Evolutionary conservation across 2,888 invertebrate genomes (phyloP).

Genomic region (Clepsis dumicolana): DNA sequence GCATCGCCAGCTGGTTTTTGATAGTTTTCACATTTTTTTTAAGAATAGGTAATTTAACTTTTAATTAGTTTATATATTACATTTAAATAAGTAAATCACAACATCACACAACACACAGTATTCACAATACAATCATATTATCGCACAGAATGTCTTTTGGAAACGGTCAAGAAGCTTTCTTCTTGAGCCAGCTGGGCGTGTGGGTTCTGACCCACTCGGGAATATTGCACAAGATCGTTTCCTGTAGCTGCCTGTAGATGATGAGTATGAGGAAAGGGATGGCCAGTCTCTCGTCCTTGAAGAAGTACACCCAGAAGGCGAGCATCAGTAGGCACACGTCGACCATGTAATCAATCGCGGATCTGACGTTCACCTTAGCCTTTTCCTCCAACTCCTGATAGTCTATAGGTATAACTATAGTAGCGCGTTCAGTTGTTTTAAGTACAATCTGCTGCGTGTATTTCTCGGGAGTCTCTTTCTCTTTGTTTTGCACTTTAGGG

Average conservation of each 20-base stretch:
- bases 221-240: conserved; percentile 86
- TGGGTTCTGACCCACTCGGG: conserved; percentile 85
- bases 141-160: conserved; percentile 76
- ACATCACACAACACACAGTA: conserved; percentile 75
- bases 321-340: conserved; percentile 91
- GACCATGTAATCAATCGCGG: conserved; percentile 90
- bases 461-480: conserved; percentile 58
- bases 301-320: conserved; percentile 93
- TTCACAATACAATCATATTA: conserved; percentile 72
- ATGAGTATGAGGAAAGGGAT: conserved; percentile 91
- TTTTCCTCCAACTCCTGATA: conserved; percentile 86
- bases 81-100: conserved; percentile 69
- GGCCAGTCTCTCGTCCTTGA: conserved; percentile 92
- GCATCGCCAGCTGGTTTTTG: conserved; percentile 72
- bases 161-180: conserved; percentile 78
- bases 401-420: conserved; percentile 79
- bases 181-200: conserved; percentile 76
- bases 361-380: conserved; percentile 89
- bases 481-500: conserved; percentile 49
- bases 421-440: conserved; percentile 77
- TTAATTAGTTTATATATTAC: conserved; percentile 56
- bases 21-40: conserved; percentile 49
- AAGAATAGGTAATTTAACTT: conserved; percentile 38
- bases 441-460: conserved; percentile 66
- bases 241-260: conserved; percentile 91